Evolutionary conservation across 2,113 vertebrate genomes (phyloP), one percentile per base, ranked within the genome.

Genomic region (Catharus minimus): DNA sequence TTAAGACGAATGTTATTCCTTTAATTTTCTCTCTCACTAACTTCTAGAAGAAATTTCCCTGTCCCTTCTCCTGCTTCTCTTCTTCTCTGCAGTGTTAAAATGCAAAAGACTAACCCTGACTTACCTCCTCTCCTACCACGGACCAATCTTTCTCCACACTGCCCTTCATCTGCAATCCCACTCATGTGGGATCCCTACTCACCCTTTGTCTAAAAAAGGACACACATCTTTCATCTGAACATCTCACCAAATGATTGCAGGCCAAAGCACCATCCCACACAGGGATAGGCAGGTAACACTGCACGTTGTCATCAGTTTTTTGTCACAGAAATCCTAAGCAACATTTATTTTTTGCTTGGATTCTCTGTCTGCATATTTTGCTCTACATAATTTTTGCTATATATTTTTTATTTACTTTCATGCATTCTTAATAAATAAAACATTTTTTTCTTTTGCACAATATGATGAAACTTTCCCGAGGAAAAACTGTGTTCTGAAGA

Each of bases 41-140:
- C 13, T 36, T 76, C 21, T 47, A 55, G 33, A 77, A 80, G 52
- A 57, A 76, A 53, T 41, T 73, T 47, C 15, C 13, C 27, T 61
- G 47, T 10, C 6, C 9, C 7, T 2, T 79, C 58, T 55, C 36
- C 43, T 67, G 26, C 7, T 10, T 75, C 11, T 71, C 39, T 69
- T 67, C 53, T 74, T 71, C 50, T 80, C 67, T 76, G 41, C 36
- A 62, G 36, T 24, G 26, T 56, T 61, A 36, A 82, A 82, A 52
- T 24, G 10, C 53, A 71, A 33, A 30, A 44, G 15, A 52, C 11
- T 41, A 71, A 58, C 6, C 18, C 10, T 53, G 26, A 75, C 26
- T 50, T 74, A 38, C 4, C 19, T 38, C 20, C 8, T 20, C 14
- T 64, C 5, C 11, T n/a, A 23, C 32, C 43, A 43, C 0, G 0